These are phyloP conservation scores for Eupsilia transversa DNA, from an alignment of 2,888 invertebrate genomes.

Conservation along the genomic window DNA sequence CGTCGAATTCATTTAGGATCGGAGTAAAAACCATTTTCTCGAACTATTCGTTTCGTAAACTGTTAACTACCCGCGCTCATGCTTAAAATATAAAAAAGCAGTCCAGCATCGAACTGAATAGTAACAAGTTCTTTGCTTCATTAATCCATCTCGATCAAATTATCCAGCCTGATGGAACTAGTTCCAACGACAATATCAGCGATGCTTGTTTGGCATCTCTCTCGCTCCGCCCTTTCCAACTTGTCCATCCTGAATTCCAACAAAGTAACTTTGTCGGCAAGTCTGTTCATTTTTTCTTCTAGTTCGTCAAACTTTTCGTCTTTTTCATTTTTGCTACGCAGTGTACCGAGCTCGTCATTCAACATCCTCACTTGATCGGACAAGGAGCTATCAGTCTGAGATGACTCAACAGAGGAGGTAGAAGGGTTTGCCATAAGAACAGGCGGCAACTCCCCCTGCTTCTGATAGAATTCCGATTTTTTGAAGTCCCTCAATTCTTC, in stretches of 20 bases:
- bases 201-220: background rate
- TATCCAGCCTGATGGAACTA: slow-evolving; percentile 23
- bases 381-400: slow-evolving; percentile 38
- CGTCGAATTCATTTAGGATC: slow-evolving; percentile 7
- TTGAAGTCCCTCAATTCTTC: slow-evolving; percentile 78
- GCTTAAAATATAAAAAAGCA: slow-evolving; percentile 9
- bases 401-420: slow-evolving; percentile 18
- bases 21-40: background rate
- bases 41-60: background rate
- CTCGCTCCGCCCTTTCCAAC: slow-evolving; percentile 62
- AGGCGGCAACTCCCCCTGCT: slow-evolving; percentile 58
- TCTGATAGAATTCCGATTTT: slow-evolving; percentile 77
- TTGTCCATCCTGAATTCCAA: slow-evolving; percentile 70
- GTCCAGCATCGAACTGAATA: slow-evolving; percentile 4
- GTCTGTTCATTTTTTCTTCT: slow-evolving; percentile 61
- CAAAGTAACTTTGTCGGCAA: slow-evolving; percentile 67
- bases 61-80: background rate
- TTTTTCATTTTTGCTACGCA: slow-evolving; percentile 52
- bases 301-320: slow-evolving; percentile 60
- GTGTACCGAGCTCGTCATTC: slow-evolving; percentile 68
- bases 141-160: slow-evolving; percentile 42
- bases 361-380: slow-evolving; percentile 67
- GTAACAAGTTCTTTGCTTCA: background rate
- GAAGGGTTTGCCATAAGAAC: slow-evolving; percentile 25
- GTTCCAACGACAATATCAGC: slow-evolving; percentile 26